Conservation (phyloP, 2,888 invertebrate species). For the Acanthosepion esculentum region DNA sequence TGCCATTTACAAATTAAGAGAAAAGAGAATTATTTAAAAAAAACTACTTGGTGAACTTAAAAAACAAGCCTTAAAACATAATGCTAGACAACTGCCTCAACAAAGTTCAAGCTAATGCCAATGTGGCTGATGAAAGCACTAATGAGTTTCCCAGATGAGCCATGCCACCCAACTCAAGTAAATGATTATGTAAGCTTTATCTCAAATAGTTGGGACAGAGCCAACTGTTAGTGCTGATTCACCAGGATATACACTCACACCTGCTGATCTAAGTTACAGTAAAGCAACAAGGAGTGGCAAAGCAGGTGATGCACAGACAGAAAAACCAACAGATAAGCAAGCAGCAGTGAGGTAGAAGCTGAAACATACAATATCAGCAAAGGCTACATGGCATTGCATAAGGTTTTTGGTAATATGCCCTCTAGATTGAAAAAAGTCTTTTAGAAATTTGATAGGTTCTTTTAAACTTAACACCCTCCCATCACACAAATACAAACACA, state of each 20-base stretch:
- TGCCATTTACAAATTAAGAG: neutral
- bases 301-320: conserved; percentile 33
- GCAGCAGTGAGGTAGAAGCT: neutral
- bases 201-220: neutral
- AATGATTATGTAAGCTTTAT: neutral
- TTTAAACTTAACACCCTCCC: neutral
- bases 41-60: neutral
- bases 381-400: neutral
- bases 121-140: neutral
- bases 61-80: neutral
- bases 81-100: neutral
- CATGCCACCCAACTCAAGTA: neutral
- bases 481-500: neutral
- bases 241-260: neutral
- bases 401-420: neutral
- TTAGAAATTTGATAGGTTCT: neutral
- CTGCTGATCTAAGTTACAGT: neutral
- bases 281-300: neutral
- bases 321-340: neutral
- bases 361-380: neutral
- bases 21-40: neutral
- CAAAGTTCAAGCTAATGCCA: neutral
- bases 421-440: neutral
- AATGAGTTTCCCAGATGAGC: neutral
- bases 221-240: neutral